A percentile compares a stretch with the other conserved stretches of the same genome.
Conservation (phyloP, 2,888 invertebrate genomes). For the Hydraecia micacea region DNA sequence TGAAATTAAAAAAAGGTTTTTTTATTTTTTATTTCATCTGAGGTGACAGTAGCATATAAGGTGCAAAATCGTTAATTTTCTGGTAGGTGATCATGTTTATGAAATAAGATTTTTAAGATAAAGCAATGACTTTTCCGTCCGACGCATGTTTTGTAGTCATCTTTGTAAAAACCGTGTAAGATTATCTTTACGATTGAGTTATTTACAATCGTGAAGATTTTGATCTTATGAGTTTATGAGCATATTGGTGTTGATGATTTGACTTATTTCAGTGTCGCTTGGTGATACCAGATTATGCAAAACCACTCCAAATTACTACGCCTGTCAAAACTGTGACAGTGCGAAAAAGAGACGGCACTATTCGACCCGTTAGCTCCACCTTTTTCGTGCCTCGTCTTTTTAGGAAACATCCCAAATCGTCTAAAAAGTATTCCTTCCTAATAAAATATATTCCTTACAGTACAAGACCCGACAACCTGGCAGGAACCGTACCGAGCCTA, state of each 20-base stretch:
- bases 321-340: not conserved
- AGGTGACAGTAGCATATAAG: too few species aligned
- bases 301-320: not conserved
- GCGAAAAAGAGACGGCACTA: not conserved
- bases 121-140: not conserved
- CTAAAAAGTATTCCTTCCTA: not conserved
- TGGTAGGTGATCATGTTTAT: not conserved
- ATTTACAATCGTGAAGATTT: too few species aligned
- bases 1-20: too few species aligned
- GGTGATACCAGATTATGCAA: constrained; percentile 3
- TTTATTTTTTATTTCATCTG: too few species aligned
- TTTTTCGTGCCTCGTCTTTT: not conserved
- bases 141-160: constrained; percentile 18
- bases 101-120: not conserved
- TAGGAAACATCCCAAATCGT: not conserved
- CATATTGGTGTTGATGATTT: not conserved
- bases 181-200: constrained; percentile 34
- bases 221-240: constrained; percentile 1
- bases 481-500: constrained; percentile 92
- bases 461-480: constrained; percentile 93
- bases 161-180: constrained; percentile 4
- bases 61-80: not conserved
- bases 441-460: constrained; percentile 75
- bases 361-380: not conserved
- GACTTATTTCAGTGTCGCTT: not conserved